Evolutionary conservation across 2,113 vertebrate genomes (phyloP).

Genomic region (Nibea albiflora): DNA sequence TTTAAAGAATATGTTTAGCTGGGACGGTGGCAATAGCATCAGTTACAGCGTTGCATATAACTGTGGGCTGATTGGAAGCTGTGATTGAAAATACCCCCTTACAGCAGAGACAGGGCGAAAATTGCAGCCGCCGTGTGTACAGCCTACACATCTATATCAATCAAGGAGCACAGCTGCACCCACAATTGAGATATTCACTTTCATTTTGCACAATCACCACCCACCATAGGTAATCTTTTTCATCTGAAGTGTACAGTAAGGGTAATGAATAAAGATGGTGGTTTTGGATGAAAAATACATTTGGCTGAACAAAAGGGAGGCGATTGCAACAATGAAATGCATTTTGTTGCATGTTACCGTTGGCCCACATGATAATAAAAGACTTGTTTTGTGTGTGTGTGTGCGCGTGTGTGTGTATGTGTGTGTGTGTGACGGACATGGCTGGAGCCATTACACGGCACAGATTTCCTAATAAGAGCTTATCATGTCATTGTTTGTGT

Average conservation of each 20-base stretch:
- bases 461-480: slow-evolving; percentile 36
- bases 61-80: slow-evolving; percentile 36
- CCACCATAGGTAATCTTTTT: slow-evolving; percentile 16
- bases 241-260: neutral
- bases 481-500: slow-evolving; percentile 32
- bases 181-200: slow-evolving; percentile 50
- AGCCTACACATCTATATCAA: slow-evolving; percentile 61
- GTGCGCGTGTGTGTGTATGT: neutral
- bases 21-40: slow-evolving; percentile 2
- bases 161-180: slow-evolving; percentile 57
- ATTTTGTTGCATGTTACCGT: neutral
- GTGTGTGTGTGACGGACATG: neutral
- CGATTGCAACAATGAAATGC: slow-evolving; percentile 17
- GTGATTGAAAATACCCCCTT: slow-evolving; percentile 53
- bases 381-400: neutral
- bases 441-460: slow-evolving; percentile 17
- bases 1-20: slow-evolving; percentile 20
- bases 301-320: neutral
- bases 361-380: neutral
- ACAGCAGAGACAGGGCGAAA: slow-evolving; percentile 29
- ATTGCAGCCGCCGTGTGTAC: slow-evolving; percentile 39
- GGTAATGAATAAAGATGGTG: slow-evolving; percentile 1
- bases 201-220: slow-evolving; percentile 35
- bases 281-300: slow-evolving; percentile 29
- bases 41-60: neutral